Percentiles rank a stretch among this genome's conserved stretches.
Conservation (phyloP, 2,888 invertebrate genomes). For the Diaprepes abbreviatus region DNA sequence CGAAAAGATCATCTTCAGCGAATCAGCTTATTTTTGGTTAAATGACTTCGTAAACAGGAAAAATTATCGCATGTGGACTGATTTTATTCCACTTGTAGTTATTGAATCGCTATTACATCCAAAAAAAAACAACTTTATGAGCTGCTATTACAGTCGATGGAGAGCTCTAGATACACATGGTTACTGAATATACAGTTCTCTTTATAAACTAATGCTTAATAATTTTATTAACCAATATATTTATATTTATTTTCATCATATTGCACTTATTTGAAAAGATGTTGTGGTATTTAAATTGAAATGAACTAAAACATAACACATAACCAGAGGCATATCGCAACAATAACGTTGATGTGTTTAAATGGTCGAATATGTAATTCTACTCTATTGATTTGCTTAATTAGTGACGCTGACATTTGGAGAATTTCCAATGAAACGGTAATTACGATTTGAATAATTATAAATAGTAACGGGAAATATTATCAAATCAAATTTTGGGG, state of each 20-base stretch:
- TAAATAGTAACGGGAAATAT: conserved; percentile 26
- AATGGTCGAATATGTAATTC: conserved; percentile 18
- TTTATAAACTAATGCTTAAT: too few species aligned
- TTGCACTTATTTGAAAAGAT: neutral
- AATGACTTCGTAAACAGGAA: too few species aligned
- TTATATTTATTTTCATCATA: neutral
- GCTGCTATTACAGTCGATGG: too few species aligned
- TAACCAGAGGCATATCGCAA: conserved; percentile 6
- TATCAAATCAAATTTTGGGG: neutral
- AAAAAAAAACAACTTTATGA: too few species aligned
- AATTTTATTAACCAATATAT: too few species aligned
- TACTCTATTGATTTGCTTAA: conserved; percentile 21
- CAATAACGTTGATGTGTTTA: conserved; percentile 10
- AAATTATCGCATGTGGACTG: too few species aligned
- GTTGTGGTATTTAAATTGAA: neutral
- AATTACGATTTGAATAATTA: conserved; percentile 30
- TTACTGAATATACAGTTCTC: too few species aligned
- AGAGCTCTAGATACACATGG: too few species aligned
- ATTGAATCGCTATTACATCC: too few species aligned
- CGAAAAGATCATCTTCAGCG: too few species aligned
- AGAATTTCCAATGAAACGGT: conserved; percentile 9
- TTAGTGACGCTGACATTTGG: conserved; percentile 14
- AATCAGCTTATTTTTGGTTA: too few species aligned
- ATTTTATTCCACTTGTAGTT: too few species aligned
- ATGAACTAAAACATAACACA: conserved; percentile 11